phyloP scores from a whole-genome alignment of 2,113 vertebrate species.

The Pantherophis guttatus region DNA sequence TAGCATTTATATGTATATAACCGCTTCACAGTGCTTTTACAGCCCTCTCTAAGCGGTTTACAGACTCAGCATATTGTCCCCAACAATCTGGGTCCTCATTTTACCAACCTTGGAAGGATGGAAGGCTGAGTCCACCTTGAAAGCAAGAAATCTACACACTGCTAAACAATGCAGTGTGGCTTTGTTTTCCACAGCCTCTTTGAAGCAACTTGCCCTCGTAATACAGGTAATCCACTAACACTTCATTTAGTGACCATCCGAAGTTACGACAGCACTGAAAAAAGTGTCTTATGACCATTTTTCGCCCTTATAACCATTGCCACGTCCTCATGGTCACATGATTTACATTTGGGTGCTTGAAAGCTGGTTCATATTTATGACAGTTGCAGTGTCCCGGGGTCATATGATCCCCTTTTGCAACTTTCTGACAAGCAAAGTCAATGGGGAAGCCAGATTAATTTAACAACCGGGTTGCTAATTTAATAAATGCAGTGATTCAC shows the following conservation, averaged over 20 bases:
- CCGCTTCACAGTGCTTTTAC: too few relatives aligned
- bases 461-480: not conserved
- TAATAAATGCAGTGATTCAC: not conserved
- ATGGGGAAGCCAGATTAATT: not conserved
- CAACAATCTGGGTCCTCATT: too few relatives aligned
- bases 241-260: not conserved
- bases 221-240: not conserved
- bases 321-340: not conserved
- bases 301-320: not conserved
- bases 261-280: not conserved
- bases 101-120: too few relatives aligned
- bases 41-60: too few relatives aligned
- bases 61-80: too few relatives aligned
- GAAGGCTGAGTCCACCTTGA: not conserved
- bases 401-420: not conserved
- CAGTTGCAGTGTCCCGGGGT: not conserved
- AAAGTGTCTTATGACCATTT: not conserved
- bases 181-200: not conserved
- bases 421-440: not conserved
- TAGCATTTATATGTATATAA: too few relatives aligned
- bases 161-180: not conserved
- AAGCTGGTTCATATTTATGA: not conserved
- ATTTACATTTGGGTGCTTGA: too few relatives aligned
- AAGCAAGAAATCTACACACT: not conserved
- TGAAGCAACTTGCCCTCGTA: not conserved